These are phyloP conservation scores for Liasis olivaceus DNA, from an alignment of 2,797 vertebrate species.

Conservation along the genomic window DNA sequence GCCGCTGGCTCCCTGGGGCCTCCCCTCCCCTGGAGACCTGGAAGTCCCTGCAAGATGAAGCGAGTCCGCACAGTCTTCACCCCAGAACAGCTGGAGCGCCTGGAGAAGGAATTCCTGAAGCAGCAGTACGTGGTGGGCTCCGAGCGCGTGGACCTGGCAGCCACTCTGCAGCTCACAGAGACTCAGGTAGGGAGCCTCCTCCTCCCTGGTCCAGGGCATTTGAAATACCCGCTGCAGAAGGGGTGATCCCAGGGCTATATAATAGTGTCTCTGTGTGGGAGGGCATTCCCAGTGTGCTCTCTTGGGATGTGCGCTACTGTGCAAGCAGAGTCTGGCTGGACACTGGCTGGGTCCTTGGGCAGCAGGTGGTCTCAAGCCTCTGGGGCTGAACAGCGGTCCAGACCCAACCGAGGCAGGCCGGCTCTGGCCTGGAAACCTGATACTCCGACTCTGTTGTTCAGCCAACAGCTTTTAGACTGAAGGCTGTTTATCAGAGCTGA, in stretches of 20 bases:
- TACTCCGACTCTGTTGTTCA: neutral
- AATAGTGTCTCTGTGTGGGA: too few relatives aligned
- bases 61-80: slow-evolving; percentile 77
- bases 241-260: neutral
- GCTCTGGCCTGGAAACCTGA: too few relatives aligned
- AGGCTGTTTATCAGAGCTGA: neutral
- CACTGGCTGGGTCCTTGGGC: neutral
- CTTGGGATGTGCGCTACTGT: neutral
- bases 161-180: slow-evolving; percentile 74
- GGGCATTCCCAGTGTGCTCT: neutral
- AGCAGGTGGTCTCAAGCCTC: neutral
- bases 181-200: slow-evolving; percentile 70
- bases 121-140: slow-evolving; percentile 81
- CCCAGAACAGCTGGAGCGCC: slow-evolving; percentile 74
- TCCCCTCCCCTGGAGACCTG: slow-evolving; percentile 43
- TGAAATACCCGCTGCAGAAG: neutral
- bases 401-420: too few relatives aligned
- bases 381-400: too few relatives aligned
- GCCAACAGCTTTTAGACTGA: neutral
- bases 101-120: slow-evolving; percentile 77
- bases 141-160: slow-evolving; percentile 73
- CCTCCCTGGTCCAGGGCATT: neutral
- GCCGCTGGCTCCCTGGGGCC: neutral
- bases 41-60: slow-evolving; percentile 67
- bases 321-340: neutral